Base-by-base conservation (phyloP, 2,888 invertebrate genomes). In the Odontocolon sp. region DNA sequence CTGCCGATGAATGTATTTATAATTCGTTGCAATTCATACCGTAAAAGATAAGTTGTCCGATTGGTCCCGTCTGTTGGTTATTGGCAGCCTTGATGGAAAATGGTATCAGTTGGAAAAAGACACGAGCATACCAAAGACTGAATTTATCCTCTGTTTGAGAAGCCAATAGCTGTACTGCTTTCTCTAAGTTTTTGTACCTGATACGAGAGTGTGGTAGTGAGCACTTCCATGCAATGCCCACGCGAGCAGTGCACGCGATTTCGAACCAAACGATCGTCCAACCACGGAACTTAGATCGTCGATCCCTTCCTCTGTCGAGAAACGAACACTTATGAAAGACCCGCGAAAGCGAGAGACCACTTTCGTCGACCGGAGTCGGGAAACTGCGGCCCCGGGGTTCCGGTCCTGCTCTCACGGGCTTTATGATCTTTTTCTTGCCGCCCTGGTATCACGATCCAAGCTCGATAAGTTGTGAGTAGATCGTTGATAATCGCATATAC, bases 251-350 rank as follows among this genome's bases (percentile, higher is more conserved):
- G 38, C 76, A 78, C 78, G 78, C 73, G 70, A 77, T 78, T 74
- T 47, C 71, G 63, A 76, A 75, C 71, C 50, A 76, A 73, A 54
- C 68, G 63, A 76, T 76, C 72, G 72, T 54, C 63, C 64, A 52
- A 64, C 54, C 56, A 67, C 59, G 54, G 18, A 21, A 50, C 68
- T 66, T 54, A 8, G 33, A 18, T 16, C 47, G 52, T 45, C 23
- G 63, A 45, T 59, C 52, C 57, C n/a, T 21, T 28, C 11, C 33
- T 36, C 9, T 14, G 26, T 28, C 14, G 3, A 40, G 42, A 31
- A 14, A 33, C 21, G 63, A 0, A 14, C 31, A 6, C 9, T 11
- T 21, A 57, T 14, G 40, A 36, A 21, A 26, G 21, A 45, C 16
- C 45, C 56, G 56, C 47, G 66, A 68, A 73, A 73, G 42, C 18